Conservation (phyloP, 2,888 invertebrate species). For the Metopia argyrocephala region DNA sequence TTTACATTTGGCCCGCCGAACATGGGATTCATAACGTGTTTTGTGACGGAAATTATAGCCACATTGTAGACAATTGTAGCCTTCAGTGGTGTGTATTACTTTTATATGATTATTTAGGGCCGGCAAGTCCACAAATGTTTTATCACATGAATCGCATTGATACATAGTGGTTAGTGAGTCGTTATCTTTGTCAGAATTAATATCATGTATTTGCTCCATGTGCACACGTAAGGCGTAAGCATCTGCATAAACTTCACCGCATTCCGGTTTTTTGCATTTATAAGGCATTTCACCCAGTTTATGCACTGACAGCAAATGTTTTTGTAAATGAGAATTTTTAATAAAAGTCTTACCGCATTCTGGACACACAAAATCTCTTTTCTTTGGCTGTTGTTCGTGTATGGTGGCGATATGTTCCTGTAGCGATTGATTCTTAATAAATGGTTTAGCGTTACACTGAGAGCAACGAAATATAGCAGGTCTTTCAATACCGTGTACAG, state of each 20-base stretch:
- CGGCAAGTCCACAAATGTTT: constrained; percentile 30
- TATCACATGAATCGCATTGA: constrained; percentile 50
- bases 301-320: constrained; percentile 54
- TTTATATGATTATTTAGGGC: constrained; percentile 48
- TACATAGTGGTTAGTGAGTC: constrained; percentile 12
- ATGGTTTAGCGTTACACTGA: constrained; percentile 54
- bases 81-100: constrained; percentile 22
- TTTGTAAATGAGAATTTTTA: constrained; percentile 60
- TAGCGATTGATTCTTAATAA: constrained; percentile 62
- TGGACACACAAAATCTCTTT: constrained; percentile 48
- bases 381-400: constrained; percentile 57
- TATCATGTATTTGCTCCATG: constrained; percentile 52
- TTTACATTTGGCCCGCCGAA: constrained; percentile 46
- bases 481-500: constrained; percentile 53
- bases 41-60: constrained; percentile 56
- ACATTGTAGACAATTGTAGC: constrained; percentile 50
- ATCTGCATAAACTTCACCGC: constrained; percentile 43
- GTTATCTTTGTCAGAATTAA: constrained; percentile 18
- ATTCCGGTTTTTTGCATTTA: constrained; percentile 39
- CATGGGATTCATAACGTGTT: constrained; percentile 46
- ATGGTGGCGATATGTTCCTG: constrained; percentile 59
- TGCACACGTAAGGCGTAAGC: constrained; percentile 45
- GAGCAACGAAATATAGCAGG: constrained; percentile 58
- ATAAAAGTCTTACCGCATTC: constrained; percentile 61
- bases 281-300: constrained; percentile 55